Base-by-base conservation (phyloP, 2,797 vertebrate species). In the Coranthus polyacanthus region DNA sequence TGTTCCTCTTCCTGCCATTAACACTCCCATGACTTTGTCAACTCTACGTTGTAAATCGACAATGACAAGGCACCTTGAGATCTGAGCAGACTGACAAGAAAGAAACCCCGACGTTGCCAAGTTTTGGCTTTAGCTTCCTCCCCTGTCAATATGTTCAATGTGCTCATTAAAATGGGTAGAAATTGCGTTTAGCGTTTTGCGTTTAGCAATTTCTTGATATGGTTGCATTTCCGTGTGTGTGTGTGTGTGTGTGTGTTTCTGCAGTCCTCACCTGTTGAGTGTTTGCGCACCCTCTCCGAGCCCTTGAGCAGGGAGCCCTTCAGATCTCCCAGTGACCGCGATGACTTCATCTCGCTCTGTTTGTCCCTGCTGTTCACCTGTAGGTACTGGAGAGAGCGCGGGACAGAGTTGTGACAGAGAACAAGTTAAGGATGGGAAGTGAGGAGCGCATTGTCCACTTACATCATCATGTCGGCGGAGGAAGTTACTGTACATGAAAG, bases 311-410 rank as follows among this genome's bases (percentile, higher is more conserved):
- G 81, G 37, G 96, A 97, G 13, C 95, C 95, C 91, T 97, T 94
- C 72, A 98, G 92, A 71, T 98, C 96, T n/a, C 96, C 96, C 83
- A 97, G 93, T 13, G 96, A 98, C 61, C 94, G 94, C 12, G 96
- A 96, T 53, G 96, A 95, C 79, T 91, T 95, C 95, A 97, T 96
- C 82, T 98, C 96, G 0, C 95, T 95, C 87, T 96, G 95, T 66
- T 95, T 97, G 84, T 95, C 95, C 84, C 92, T 92, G 90, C 92
- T 94, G 87, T 94, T 95, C 4, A 96, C 95, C 87, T 96, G 96
- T 22, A 96, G 91, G 71, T 95, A 94, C 96, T 96, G 55, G 3
- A 53, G 11, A 45, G 17, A 43, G 44, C 12, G 37, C 1, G 36
- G 36, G 20, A 43, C 29, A 54, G 17, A 4, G 5, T 1, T 36